phyloP scores from a whole-genome alignment of 2,888 invertebrate genomes.

The Calephelis perditalis region DNA sequence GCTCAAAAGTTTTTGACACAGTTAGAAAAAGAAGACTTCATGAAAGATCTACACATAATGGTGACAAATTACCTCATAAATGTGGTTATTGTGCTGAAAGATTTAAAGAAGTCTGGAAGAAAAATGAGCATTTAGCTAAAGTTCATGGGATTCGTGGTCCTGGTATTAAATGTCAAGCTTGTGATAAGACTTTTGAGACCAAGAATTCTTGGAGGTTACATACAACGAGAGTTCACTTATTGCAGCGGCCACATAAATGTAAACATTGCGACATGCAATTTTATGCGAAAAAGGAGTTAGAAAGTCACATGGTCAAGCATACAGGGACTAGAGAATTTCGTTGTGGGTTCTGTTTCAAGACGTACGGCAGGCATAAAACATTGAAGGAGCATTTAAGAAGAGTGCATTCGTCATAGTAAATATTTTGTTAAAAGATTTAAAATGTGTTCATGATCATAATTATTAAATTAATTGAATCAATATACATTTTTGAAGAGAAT shows the following conservation, averaged over 20 bases:
- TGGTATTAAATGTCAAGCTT: slow-evolving; percentile 44
- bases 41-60: slow-evolving; percentile 55
- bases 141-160: slow-evolving; percentile 39
- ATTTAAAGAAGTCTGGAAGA: slow-evolving; percentile 44
- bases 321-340: slow-evolving; percentile 44
- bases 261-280: slow-evolving; percentile 44
- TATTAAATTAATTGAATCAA: too few relatives aligned
- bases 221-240: slow-evolving; percentile 46
- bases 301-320: slow-evolving; percentile 50
- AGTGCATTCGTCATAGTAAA: slow-evolving; percentile 24
- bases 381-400: slow-evolving; percentile 46
- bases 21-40: slow-evolving; percentile 60
- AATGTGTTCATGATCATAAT: too few relatives aligned
- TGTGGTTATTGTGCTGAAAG: slow-evolving; percentile 45
- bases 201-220: slow-evolving; percentile 44
- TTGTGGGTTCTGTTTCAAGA: slow-evolving; percentile 46
- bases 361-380: slow-evolving; percentile 48
- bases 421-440: neutral
- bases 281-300: slow-evolving; percentile 40
- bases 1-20: slow-evolving; percentile 67
- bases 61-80: slow-evolving; percentile 40
- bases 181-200: slow-evolving; percentile 43
- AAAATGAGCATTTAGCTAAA: slow-evolving; percentile 41
- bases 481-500: too few relatives aligned
- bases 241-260: slow-evolving; percentile 46